Conservation (phyloP, 1,140 invertebrate genomes). For the Megalonaias nervosa region DNA sequence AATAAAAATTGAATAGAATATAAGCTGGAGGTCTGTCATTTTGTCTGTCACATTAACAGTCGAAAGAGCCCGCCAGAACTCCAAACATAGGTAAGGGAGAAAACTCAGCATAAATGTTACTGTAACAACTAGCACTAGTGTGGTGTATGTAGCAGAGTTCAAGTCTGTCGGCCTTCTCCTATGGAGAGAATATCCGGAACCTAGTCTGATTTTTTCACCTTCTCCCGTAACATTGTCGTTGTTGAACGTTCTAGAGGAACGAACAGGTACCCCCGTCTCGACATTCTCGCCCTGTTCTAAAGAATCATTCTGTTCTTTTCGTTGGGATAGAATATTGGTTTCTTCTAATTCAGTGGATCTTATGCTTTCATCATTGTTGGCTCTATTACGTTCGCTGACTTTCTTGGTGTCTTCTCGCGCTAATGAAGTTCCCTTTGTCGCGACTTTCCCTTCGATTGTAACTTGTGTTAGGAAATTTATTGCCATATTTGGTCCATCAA, state of each 20-base stretch:
- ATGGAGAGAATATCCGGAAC: background rate
- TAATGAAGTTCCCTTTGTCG: too few species aligned
- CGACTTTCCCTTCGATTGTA: too few species aligned
- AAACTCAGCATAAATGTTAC: constrained; percentile 31
- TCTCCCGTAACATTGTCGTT: background rate
- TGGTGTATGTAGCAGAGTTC: constrained; percentile 22
- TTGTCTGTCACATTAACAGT: background rate
- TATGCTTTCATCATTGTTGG: constrained; percentile 15
- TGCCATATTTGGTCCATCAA: too few species aligned
- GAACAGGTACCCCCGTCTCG: background rate
- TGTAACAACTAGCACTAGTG: constrained; percentile 26
- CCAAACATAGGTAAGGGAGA: constrained; percentile 18
- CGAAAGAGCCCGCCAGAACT: constrained; percentile 3
- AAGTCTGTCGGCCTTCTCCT: constrained; percentile 23
- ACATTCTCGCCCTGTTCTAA: background rate
- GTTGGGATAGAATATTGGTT: background rate
- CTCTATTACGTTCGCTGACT: constrained; percentile 25
- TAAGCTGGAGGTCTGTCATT: constrained; percentile 25
- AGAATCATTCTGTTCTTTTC: background rate
- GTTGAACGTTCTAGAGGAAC: background rate
- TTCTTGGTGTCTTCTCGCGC: constrained; percentile 1
- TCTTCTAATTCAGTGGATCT: too few species aligned
- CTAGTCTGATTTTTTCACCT: background rate
- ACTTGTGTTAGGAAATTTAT: too few species aligned
- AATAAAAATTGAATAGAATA: constrained; percentile 42